Evolutionary conservation across 2,113 vertebrate genomes (phyloP).

Genomic region (Apus apus): DNA sequence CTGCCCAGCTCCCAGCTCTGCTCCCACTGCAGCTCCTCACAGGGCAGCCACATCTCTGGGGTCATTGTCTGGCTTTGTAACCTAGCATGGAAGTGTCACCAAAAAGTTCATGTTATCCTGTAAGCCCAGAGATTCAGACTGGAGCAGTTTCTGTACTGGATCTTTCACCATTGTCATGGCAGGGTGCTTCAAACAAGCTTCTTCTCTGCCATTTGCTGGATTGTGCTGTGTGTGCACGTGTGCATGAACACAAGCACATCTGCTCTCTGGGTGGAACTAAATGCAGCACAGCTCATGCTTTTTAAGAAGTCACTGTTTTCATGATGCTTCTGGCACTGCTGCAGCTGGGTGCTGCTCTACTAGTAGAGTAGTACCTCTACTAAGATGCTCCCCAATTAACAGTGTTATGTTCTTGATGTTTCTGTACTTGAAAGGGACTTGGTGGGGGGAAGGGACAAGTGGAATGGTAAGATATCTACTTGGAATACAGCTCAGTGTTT

Average conservation of each 20-base stretch:
- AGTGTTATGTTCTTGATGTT: neutral
- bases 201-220: neutral
- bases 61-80: neutral
- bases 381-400: accelerated
- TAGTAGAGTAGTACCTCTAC: too few species aligned
- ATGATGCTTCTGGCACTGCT: neutral
- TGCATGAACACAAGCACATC: neutral
- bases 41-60: neutral
- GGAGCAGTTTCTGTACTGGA: neutral
- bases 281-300: neutral
- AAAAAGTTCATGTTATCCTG: neutral
- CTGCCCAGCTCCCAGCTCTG: neutral
- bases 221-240: neutral
- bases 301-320: neutral
- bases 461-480: neutral
- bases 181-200: neutral
- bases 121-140: neutral
- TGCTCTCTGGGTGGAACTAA: neutral
- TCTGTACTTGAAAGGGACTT: neutral
- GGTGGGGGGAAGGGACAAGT: accelerated
- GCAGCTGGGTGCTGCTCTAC: neutral
- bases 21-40: neutral
- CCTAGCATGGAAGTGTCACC: accelerated
- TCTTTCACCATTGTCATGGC: neutral
- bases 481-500: accelerated